Evolutionary conservation across 30 jellyfish, hydroid and myxozoan genomes (phyloP).

Genomic region (Aurelia sp.): DNA sequence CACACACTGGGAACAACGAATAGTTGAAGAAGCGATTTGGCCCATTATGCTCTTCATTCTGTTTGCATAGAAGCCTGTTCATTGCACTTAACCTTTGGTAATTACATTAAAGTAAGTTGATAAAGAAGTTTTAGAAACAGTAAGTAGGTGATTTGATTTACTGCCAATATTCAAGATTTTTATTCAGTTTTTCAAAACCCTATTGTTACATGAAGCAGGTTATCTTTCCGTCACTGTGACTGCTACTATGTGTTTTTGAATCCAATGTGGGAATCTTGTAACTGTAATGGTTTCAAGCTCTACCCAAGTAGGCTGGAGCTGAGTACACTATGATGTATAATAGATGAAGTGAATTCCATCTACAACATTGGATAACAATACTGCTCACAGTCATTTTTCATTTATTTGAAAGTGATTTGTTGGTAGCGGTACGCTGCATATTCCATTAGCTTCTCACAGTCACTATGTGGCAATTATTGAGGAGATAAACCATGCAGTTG

Average conservation of each 20-base stretch:
- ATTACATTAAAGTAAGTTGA: too few relatives aligned
- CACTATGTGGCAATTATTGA: conserved; percentile 80
- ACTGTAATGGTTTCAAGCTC: conserved; percentile 45
- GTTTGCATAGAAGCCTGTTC: too few relatives aligned
- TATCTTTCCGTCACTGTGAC: too few relatives aligned
- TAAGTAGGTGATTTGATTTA: too few relatives aligned
- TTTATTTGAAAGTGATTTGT: conserved; percentile 26
- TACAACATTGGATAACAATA: conserved; percentile 71
- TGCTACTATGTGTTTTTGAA: neutral
- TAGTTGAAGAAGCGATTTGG: too few relatives aligned
- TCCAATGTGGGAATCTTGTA: conserved; percentile 70
- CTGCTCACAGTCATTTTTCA: conserved; percentile 41
- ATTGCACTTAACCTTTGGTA: too few relatives aligned
- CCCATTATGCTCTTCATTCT: too few relatives aligned
- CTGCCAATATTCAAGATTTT: too few relatives aligned
- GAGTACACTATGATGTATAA: conserved; percentile 57
- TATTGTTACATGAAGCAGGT: too few relatives aligned
- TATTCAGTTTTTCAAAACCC: too few relatives aligned
- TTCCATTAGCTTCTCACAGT: conserved; percentile 93
- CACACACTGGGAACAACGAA: too few relatives aligned
- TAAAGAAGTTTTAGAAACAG: too few relatives aligned
- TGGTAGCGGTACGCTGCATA: conserved; percentile 85
- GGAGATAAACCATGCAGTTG: conserved; percentile 96
- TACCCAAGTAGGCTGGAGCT: conserved; percentile 69
- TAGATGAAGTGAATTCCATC: conserved; percentile 70